phyloP scores from a whole-genome alignment of 2,888 invertebrate species.

The Watsonalla binaria region DNA sequence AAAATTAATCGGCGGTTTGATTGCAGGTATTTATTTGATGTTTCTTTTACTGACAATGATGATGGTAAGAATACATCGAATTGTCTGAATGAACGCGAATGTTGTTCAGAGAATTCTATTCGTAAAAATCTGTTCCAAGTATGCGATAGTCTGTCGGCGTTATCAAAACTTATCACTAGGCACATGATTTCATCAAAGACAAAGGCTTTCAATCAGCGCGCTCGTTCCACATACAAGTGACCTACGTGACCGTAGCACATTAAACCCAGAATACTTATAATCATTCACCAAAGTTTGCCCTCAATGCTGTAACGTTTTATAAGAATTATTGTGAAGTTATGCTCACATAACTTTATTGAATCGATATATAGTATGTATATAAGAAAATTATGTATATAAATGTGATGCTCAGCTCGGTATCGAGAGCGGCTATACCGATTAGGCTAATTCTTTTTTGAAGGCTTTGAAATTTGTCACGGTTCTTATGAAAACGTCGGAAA shows the following conservation, averaged over 20 bases:
- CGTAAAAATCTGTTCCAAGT: neutral
- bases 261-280: neutral
- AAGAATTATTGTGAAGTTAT: too few species aligned
- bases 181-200: neutral
- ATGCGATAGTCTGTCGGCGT: neutral
- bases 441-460: too few species aligned
- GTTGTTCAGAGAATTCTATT: too few species aligned
- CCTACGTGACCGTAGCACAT: neutral
- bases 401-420: too few species aligned
- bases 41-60: neutral
- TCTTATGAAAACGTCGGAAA: too few species aligned
- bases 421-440: too few species aligned
- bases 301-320: neutral
- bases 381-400: too few species aligned
- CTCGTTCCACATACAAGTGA: neutral
- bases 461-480: too few species aligned
- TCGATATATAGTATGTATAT: too few species aligned
- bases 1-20: neutral
- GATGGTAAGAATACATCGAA: neutral
- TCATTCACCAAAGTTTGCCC: neutral
- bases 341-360: too few species aligned
- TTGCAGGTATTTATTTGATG: neutral
- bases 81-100: neutral
- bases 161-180: neutral
- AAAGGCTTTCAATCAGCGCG: neutral